Evolutionary conservation across 2,797 vertebrate species (phyloP), one percentile per base, ranked within the genome.

Genomic region (Tarsius wallacei): DNA sequence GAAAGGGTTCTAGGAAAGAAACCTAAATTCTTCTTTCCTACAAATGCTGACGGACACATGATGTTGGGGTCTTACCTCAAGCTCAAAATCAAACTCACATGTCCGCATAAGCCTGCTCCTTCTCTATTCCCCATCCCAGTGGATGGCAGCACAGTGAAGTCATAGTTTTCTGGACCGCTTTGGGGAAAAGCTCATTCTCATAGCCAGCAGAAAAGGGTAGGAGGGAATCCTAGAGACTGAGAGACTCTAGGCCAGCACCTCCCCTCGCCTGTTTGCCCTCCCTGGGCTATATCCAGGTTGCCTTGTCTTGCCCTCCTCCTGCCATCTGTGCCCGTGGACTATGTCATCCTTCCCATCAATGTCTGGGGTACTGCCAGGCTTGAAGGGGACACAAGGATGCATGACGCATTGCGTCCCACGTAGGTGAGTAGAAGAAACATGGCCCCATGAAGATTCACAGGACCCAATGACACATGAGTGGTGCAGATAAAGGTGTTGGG

Each of bases 1-100:
- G 21, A 55, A 88, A 33, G 12, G 5, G 22, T 57, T 77, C 51
- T 53, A 68, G 36, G 47, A 53, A 55, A 78, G 83, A 90, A 95
- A 76, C 13, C 53, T 21, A 61, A 47, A 68, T 28, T 53, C 61
- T 83, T 76, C 42, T 80, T n/a, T 36, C 4, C 51, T 61, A 77
- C 26, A 82, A 92, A 88, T 64, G 26, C 6, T 13, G 2, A 80
- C 10, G 55, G 63, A 73, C 87, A 33, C 7, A 22, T 3, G 3
- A 80, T 7, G 28, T 11, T 5, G 4, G 16, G 61, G 28, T 93
- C 91, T 94, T 51, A n/a, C 31, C 42, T 63, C 51, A 85, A 93
- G 71, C 9, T 63, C 26, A 63, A 63, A 63, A 81, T 13, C 55
- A 73, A 70, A 47, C 22, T 36, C 53, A 28, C 68, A n/a, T 61